Evolutionary conservation across 2,797 vertebrate species (phyloP).

Genomic region (Luscinia luscinia): DNA sequence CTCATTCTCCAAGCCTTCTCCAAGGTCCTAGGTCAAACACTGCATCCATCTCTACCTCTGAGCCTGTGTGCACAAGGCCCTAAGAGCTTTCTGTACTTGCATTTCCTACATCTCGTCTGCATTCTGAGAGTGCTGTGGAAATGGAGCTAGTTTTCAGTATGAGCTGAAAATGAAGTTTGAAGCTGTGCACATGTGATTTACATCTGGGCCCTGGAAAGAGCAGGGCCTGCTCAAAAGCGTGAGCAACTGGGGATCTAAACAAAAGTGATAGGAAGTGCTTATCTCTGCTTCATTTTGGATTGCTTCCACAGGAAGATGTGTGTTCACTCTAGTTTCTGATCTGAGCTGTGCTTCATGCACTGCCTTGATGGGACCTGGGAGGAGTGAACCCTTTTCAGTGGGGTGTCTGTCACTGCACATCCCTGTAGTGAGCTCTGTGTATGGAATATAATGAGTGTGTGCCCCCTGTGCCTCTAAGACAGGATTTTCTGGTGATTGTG

Average conservation of each 20-base stretch:
- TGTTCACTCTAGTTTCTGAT: not conserved
- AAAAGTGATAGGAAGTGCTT: not conserved
- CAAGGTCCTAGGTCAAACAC: no score
- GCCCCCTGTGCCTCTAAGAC: rapidly evolving
- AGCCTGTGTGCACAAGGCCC: no score
- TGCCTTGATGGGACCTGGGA: not conserved
- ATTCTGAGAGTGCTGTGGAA: not conserved
- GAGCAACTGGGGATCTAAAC: not conserved
- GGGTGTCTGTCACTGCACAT: not conserved
- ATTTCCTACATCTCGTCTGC: not conserved
- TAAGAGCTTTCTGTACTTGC: no score
- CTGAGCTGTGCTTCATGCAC: not conserved
- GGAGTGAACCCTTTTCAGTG: not conserved
- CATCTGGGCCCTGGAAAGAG: not conserved
- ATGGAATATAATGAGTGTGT: rapidly evolving
- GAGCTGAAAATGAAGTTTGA: not conserved
- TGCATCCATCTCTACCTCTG: no score
- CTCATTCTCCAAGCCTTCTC: no score
- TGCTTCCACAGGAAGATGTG: not conserved
- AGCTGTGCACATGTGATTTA: not conserved
- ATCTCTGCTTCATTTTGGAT: not conserved
- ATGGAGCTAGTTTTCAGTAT: not conserved
- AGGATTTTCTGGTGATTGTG: not conserved
- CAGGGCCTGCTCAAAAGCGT: not conserved
- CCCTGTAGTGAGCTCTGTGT: no score